These are phyloP conservation scores for Albula glossodonta DNA, from an alignment of 2,113 vertebrate genomes.

Conservation along the genomic window DNA sequence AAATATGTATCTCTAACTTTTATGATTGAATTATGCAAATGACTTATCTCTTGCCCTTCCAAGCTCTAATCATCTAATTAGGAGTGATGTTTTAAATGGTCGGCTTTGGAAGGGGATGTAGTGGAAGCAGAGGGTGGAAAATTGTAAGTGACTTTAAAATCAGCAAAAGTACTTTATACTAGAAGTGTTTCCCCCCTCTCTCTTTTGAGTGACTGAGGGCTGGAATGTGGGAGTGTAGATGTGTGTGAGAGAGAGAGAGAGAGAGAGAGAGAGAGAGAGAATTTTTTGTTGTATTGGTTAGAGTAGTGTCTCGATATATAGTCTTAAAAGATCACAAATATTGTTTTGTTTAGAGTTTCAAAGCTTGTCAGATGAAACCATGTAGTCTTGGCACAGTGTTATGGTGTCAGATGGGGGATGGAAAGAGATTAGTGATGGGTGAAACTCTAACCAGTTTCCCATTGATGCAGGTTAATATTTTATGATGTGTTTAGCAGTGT, in stretches of 20 bases:
- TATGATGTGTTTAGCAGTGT: constrained; percentile 8
- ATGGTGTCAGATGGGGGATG: not conserved
- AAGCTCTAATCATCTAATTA: constrained; percentile 87
- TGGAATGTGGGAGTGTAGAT: not conserved
- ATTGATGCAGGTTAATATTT: constrained; percentile 23
- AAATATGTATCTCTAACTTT: constrained; percentile 84
- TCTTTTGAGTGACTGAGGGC: not conserved
- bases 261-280: not conserved
- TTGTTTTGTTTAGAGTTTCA: constrained; percentile 14
- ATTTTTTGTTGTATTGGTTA: not conserved
- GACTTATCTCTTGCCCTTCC: constrained; percentile 78
- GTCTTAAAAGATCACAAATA: constrained; percentile 6
- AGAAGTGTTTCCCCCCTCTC: not conserved
- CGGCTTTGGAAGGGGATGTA: constrained; percentile 64
- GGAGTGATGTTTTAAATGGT: constrained; percentile 78
- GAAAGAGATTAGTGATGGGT: not conserved
- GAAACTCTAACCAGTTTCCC: constrained; percentile 12
- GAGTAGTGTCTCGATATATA: not conserved
- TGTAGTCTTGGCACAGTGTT: not conserved
- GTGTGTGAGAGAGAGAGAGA: not conserved
- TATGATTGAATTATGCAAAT: constrained; percentile 89
- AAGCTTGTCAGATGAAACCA: not conserved
- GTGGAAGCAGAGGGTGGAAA: constrained; percentile 55
- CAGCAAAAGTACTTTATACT: constrained; percentile 22
- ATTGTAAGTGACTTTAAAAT: constrained; percentile 39